Conservation (phyloP, 2,113 vertebrate genomes). For the Cnemophilus loriae region DNA sequence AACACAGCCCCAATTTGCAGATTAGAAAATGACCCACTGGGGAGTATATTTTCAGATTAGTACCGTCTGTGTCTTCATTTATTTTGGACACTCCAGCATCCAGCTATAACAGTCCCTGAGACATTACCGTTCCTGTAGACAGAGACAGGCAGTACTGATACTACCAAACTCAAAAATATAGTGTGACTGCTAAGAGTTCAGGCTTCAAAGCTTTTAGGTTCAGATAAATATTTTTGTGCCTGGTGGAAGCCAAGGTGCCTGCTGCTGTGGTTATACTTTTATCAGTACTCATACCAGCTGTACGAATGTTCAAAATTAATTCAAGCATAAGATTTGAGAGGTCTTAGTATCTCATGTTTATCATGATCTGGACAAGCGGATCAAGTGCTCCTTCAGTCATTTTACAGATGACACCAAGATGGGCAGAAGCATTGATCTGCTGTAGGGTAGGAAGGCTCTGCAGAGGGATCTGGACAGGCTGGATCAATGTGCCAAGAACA, state of each 20-base stretch:
- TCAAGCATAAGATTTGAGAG: neutral
- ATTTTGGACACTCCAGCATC: neutral
- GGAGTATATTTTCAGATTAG: neutral
- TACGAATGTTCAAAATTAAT: neutral
- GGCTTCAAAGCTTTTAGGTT: neutral
- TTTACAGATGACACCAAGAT: neutral
- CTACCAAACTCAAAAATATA: neutral
- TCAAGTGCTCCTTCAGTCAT: neutral
- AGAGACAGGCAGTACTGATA: neutral
- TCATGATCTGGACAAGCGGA: neutral
- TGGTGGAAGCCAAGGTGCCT: neutral
- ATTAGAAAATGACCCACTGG: neutral
- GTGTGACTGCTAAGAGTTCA: neutral
- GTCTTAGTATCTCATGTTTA: fast-evolving
- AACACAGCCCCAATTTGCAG: neutral
- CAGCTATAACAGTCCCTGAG: neutral
- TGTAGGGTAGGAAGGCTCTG: neutral
- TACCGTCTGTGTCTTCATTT: neutral
- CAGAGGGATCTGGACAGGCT: neutral
- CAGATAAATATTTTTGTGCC: neutral
- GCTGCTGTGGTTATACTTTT: neutral
- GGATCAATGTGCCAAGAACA: neutral
- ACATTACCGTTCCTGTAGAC: neutral
- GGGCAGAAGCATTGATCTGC: neutral
- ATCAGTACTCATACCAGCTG: neutral